Conservation (phyloP, 1,140 invertebrate genomes). For the Pristionchus pacificus region DNA sequence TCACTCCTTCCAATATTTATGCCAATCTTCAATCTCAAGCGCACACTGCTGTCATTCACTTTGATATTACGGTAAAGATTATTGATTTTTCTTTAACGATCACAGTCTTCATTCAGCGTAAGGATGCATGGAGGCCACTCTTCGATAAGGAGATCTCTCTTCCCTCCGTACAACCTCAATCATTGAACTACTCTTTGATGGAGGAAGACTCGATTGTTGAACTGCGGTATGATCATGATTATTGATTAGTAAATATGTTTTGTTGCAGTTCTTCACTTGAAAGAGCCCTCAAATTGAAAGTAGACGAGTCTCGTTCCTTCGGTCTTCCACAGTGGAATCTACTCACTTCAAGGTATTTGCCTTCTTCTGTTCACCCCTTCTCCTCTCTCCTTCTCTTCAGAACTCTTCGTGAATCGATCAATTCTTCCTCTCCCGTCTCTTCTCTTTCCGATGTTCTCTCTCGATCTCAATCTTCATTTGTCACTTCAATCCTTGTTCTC, state of each 20-base stretch:
- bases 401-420: neutral
- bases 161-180: constrained; percentile 9
- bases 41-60: constrained; percentile 9
- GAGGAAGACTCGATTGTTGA: constrained; percentile 21
- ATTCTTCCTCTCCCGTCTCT: neutral
- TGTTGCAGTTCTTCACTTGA: constrained; percentile 8
- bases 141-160: constrained; percentile 11
- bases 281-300: constrained; percentile 18
- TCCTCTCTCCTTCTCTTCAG: no score
- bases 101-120: neutral
- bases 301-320: constrained; percentile 19
- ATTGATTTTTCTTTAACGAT: neutral
- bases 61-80: constrained; percentile 16
- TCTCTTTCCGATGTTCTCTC: neutral
- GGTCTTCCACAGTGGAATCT: constrained; percentile 28
- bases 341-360: constrained; percentile 8
- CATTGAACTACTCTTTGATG: constrained; percentile 5
- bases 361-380: no score
- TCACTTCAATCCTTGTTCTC: neutral
- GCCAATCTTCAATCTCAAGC: constrained; percentile 19
- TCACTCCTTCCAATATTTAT: constrained; percentile 10
- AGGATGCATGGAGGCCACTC: constrained; percentile 11
- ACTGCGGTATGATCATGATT: neutral
- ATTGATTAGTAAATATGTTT: neutral
- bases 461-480: neutral